Conservation (phyloP, 1,140 invertebrate species). For the Drosophila funebris region DNA sequence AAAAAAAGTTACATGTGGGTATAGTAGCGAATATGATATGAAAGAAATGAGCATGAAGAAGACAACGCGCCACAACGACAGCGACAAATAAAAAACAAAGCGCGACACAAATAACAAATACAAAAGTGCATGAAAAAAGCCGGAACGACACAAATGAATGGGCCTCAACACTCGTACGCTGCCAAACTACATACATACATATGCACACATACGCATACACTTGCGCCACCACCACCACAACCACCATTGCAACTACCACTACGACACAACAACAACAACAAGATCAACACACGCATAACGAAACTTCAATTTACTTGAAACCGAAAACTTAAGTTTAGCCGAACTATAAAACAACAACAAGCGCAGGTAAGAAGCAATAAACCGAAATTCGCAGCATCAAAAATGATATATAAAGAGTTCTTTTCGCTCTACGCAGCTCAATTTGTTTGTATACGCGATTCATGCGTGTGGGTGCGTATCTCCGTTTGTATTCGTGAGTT, state of each 20-base stretch:
- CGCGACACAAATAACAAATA: conserved; percentile 40
- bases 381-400: conserved; percentile 19
- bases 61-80: conserved; percentile 25
- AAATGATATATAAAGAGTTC: conserved; percentile 48
- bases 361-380: conserved; percentile 60
- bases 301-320: conserved; percentile 53
- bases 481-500: conserved; percentile 9
- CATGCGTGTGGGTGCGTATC: conserved; percentile 9
- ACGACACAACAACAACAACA: conserved; percentile 1
- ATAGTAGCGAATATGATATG: conserved; percentile 36
- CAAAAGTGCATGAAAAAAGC: conserved; percentile 33
- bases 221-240: conserved; percentile 22
- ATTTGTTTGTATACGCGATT: conserved; percentile 20
- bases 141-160: conserved; percentile 65
- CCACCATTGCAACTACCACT: conserved; percentile 14
- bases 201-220: conserved; percentile 35
- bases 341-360: conserved; percentile 18
- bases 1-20: conserved; percentile 49
- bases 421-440: conserved; percentile 13
- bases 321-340: conserved; percentile 32
- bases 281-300: conserved; percentile 39
- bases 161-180: conserved; percentile 46
- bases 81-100: conserved; percentile 31
- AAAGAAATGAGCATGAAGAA: conserved; percentile 33
- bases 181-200: conserved; percentile 62